phyloP scores from a whole-genome alignment of 1,140 invertebrate genomes.

The honey bee (Apis mellifera) region DNA sequence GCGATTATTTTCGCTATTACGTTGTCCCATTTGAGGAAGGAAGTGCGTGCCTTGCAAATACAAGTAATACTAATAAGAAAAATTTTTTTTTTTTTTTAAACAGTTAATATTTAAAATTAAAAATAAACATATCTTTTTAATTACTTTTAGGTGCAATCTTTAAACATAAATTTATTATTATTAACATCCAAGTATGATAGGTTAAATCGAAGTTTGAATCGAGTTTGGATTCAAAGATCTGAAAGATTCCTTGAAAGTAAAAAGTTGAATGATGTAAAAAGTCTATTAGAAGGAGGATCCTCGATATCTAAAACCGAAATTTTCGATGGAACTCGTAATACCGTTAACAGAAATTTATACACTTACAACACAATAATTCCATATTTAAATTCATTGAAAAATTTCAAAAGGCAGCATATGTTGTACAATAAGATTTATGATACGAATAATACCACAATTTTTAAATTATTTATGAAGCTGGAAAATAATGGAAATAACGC shows the following conservation, averaged over 20 bases:
- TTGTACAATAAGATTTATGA: neutral
- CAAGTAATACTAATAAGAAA: constrained; percentile 63
- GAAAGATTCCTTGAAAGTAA: neutral
- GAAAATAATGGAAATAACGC: neutral
- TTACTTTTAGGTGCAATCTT: constrained; percentile 66
- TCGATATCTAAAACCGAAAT: neutral
- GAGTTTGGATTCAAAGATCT: constrained; percentile 18
- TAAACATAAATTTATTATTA: constrained; percentile 62
- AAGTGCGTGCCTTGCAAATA: constrained; percentile 63
- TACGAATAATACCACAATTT: neutral
- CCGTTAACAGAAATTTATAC: neutral
- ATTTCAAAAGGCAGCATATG: neutral
- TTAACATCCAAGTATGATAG: constrained; percentile 67
- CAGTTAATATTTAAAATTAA: neutral
- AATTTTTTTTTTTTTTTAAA: neutral
- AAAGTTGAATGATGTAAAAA: neutral
- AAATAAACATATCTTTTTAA: neutral
- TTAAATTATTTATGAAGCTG: neutral
- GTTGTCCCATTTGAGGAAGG: constrained; percentile 59
- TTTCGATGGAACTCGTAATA: neutral
- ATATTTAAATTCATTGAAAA: neutral
- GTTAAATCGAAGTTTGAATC: constrained; percentile 62
- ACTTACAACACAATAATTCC: neutral
- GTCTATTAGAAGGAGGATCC: neutral
- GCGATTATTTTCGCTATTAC: constrained; percentile 54